Percentiles rank a stretch among this genome's conserved stretches.
Evolutionary conservation across 37 sponge, comb jelly and placozoan species (phyloP).

Genomic region (Hexactinellida sp.): DNA sequence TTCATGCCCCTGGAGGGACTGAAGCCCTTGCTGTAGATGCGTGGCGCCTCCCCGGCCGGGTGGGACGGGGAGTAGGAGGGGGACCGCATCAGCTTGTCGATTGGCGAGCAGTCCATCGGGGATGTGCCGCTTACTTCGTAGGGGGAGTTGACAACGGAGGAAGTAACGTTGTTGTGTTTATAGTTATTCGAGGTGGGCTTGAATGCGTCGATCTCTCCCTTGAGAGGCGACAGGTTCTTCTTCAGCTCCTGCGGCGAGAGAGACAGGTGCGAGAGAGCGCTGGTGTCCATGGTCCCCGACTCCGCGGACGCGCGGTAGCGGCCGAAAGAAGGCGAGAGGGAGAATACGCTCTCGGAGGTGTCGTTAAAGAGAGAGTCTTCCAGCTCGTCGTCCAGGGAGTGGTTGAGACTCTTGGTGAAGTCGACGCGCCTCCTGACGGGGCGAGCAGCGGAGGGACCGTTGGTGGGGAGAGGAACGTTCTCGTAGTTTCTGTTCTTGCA

Average conservation of each 20-base stretch:
- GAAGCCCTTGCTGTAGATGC: slow-evolving; percentile 1
- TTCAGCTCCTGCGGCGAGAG: not conserved
- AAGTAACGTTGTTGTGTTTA: not conserved
- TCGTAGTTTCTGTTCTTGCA: not conserved
- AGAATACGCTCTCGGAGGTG: not conserved
- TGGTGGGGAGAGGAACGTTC: not conserved
- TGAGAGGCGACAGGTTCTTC: not conserved
- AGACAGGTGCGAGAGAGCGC: not conserved
- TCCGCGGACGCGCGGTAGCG: not conserved
- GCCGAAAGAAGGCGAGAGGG: not conserved
- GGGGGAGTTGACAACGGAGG: not conserved
- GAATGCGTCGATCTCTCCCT: not conserved
- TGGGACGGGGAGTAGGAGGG: not conserved
- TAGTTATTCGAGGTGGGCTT: not conserved
- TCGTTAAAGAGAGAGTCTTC: not conserved
- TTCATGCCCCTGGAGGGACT: not conserved
- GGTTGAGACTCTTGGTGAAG: not conserved
- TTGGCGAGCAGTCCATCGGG: not conserved
- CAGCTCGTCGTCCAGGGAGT: not conserved
- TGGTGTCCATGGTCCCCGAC: not conserved
- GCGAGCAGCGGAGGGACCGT: not conserved
- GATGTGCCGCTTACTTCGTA: not conserved
- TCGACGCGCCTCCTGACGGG: not conserved
- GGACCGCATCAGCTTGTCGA: not conserved
- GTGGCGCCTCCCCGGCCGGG: not conserved